Evolutionary conservation across 2,113 vertebrate species (phyloP).

Genomic region (Zingel zingel): DNA sequence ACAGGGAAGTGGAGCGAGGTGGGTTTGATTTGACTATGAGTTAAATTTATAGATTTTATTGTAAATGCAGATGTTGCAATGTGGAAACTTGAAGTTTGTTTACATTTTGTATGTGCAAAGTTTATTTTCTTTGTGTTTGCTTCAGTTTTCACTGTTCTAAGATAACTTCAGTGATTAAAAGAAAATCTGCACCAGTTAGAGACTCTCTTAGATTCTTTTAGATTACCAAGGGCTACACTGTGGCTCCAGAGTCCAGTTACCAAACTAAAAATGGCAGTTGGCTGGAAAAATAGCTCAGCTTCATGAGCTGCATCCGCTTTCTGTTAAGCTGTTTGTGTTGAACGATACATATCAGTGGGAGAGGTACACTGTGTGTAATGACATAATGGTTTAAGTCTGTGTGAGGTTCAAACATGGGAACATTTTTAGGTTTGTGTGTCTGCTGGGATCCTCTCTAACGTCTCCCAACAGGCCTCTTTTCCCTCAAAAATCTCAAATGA

Average conservation of each 20-base stretch:
- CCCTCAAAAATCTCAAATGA: constrained; percentile 30
- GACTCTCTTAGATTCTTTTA: too few species aligned
- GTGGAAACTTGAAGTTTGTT: too few species aligned
- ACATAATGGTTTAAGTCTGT: constrained; percentile 45
- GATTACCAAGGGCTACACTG: too few species aligned
- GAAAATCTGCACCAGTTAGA: too few species aligned
- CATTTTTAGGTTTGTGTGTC: constrained; percentile 12
- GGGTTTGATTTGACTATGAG: too few species aligned
- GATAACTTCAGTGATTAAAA: too few species aligned
- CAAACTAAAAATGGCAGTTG: constrained; percentile 74
- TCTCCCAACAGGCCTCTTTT: constrained; percentile 17
- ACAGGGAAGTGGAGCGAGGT: too few species aligned
- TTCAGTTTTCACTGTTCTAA: too few species aligned
- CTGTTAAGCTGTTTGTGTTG: constrained; percentile 15
- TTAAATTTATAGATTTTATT: too few species aligned
- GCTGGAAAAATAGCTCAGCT: constrained; percentile 52
- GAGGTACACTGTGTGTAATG: constrained; percentile 38
- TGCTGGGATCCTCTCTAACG: constrained; percentile 33
- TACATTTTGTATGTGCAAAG: too few species aligned
- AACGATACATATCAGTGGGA: constrained; percentile 55
- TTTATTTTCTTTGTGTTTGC: too few species aligned
- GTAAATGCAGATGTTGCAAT: too few species aligned
- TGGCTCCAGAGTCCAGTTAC: constrained; percentile 53
- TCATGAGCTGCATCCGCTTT: constrained; percentile 53
- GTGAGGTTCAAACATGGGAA: constrained; percentile 36